These are phyloP conservation scores for Drosophila guanche DNA, from an alignment of 1,140 invertebrate species.

Conservation along the genomic window DNA sequence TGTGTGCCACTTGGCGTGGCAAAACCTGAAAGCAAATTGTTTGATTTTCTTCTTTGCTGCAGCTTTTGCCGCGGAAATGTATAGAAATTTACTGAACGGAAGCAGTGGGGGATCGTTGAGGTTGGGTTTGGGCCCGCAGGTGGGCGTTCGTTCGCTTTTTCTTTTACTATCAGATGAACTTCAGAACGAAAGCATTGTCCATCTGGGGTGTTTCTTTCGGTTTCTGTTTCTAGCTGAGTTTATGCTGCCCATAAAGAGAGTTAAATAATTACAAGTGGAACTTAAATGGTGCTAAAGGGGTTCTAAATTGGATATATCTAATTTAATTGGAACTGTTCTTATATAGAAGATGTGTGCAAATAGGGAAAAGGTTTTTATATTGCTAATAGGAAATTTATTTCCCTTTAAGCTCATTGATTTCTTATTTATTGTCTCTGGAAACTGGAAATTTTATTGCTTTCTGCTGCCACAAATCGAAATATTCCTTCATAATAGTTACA, in stretches of 20 bases:
- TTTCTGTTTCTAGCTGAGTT: too few species aligned
- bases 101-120: slow-evolving; percentile 47
- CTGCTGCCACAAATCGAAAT: too few species aligned
- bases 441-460: too few species aligned
- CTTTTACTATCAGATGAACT: slow-evolving; percentile 22
- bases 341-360: too few species aligned
- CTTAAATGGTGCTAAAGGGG: too few species aligned
- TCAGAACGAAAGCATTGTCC: not conserved
- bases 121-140: slow-evolving; percentile 12
- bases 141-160: slow-evolving; percentile 18
- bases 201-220: not conserved
- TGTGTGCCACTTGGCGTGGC: slow-evolving; percentile 54
- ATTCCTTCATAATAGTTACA: too few species aligned
- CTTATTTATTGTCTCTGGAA: too few species aligned
- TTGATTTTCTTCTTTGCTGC: slow-evolving; percentile 57
- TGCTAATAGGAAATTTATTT: too few species aligned
- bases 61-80: slow-evolving; percentile 57
- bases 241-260: not conserved
- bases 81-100: slow-evolving; percentile 57
- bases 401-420: too few species aligned
- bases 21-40: slow-evolving; percentile 62
- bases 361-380: too few species aligned
- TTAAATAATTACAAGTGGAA: not conserved
- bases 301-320: too few species aligned
- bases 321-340: too few species aligned